These are phyloP conservation scores for Oryzias dopingdopingensis DNA, from an alignment of 2,797 vertebrate species.

Conservation along the genomic window DNA sequence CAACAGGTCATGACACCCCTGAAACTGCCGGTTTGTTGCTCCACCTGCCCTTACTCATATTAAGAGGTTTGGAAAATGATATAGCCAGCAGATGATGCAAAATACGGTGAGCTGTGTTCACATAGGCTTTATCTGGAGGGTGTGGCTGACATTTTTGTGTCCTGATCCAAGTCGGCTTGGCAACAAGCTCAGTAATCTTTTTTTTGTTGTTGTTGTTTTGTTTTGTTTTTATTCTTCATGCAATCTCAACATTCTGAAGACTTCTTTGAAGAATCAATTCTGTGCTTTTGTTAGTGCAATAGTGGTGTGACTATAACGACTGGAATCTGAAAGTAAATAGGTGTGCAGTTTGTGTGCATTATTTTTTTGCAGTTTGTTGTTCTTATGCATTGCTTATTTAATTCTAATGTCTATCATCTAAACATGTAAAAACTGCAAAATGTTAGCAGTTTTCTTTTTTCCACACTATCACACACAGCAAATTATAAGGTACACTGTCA, in stretches of 20 bases:
- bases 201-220: not conserved
- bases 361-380: no score
- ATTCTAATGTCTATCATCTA: no score
- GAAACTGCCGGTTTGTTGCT: slow-evolving; percentile 44
- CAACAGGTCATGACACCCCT: slow-evolving; percentile 38
- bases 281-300: not conserved
- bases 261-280: slow-evolving; percentile 20
- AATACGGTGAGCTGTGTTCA: slow-evolving; percentile 47
- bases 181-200: not conserved
- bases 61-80: slow-evolving; percentile 22
- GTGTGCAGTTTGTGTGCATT: no score
- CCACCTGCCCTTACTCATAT: slow-evolving; percentile 27
- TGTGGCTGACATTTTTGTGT: slow-evolving; percentile 30
- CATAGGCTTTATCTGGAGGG: slow-evolving; percentile 44
- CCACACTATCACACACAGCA: no score
- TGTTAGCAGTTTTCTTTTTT: no score
- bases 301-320: no score
- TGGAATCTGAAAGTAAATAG: no score
- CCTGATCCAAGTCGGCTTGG: slow-evolving; percentile 1
- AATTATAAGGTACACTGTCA: no score
- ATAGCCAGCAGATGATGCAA: slow-evolving; percentile 33
- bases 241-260: not conserved
- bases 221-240: not conserved
- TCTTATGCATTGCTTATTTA: no score
- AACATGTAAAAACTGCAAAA: no score